phyloP scores from a whole-genome alignment of 2,888 invertebrate species.

The Cynaeus angustus region DNA sequence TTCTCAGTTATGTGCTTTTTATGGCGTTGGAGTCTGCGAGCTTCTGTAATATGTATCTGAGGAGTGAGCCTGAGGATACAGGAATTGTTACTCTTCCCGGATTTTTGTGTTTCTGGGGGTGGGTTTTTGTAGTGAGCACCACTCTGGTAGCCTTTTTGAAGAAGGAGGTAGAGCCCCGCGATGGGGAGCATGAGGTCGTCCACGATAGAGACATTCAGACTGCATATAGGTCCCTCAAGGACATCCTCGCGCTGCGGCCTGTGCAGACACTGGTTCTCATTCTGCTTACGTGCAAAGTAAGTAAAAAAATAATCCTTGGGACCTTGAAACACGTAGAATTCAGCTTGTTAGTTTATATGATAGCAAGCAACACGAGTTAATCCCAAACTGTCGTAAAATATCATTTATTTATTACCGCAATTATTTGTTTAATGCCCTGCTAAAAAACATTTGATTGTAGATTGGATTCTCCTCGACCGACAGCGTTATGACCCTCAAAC shows the following conservation, averaged over 20 bases:
- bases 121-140: constrained; percentile 92
- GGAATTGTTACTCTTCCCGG: constrained; percentile 74
- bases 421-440: not conserved
- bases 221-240: constrained; percentile 88
- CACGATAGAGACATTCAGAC: constrained; percentile 75
- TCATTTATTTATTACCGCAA: too few species aligned
- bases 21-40: constrained; percentile 96
- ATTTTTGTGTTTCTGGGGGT: constrained; percentile 96
- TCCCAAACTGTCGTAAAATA: too few species aligned
- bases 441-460: constrained; percentile 72
- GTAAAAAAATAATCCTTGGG: too few species aligned
- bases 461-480: constrained; percentile 97
- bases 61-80: constrained; percentile 79
- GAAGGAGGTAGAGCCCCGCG: constrained; percentile 77
- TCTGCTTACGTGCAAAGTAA: constrained; percentile 92
- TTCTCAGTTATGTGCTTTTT: constrained; percentile 96
- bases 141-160: constrained; percentile 93
- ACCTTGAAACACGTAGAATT: too few species aligned
- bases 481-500: constrained; percentile 93
- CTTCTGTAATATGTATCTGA: constrained; percentile 95
- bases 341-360: too few species aligned
- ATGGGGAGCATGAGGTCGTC: constrained; percentile 69
- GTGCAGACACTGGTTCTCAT: constrained; percentile 86
- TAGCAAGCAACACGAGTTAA: too few species aligned
- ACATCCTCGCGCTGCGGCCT: constrained; percentile 88